Evolutionary conservation across 2,888 invertebrate species (phyloP).

Genomic region (Biston betularia): DNA sequence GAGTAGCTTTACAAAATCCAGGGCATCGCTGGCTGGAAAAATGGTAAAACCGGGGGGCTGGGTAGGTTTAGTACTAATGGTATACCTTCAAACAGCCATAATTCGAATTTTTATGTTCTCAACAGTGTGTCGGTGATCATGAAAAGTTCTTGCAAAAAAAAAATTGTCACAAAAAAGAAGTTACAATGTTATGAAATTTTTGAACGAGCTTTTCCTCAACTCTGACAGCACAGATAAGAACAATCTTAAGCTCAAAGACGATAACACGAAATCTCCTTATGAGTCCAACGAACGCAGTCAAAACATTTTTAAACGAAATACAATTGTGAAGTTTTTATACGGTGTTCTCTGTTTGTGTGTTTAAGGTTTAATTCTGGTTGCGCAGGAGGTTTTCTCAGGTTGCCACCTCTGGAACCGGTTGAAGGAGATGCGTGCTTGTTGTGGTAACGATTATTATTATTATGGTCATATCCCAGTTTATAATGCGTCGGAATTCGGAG

Average conservation of each 20-base stretch:
- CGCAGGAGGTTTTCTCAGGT: conserved; percentile 38
- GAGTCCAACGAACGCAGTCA: conserved; percentile 50
- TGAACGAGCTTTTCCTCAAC: conserved; percentile 29
- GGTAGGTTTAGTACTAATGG: no score
- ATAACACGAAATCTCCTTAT: conserved; percentile 47
- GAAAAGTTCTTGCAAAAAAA: neutral
- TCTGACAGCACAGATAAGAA: conserved; percentile 34
- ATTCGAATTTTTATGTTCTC: no score
- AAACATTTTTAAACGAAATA: conserved; percentile 49
- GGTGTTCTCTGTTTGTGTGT: conserved; percentile 18
- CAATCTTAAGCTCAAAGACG: conserved; percentile 32
- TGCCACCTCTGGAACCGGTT: conserved; percentile 64
- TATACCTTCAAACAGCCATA: no score
- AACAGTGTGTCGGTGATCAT: neutral
- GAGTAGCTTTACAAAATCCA: no score
- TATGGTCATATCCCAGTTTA: conserved; percentile 54
- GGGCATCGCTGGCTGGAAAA: no score
- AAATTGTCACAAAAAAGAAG: no score
- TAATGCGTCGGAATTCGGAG: conserved; percentile 65
- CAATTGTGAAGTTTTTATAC: conserved; percentile 28
- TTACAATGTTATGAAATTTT: conserved; percentile 12
- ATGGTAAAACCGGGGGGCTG: no score
- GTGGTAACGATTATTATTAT: conserved; percentile 74
- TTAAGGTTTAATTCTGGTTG: conserved; percentile 46
- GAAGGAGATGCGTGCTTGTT: conserved; percentile 69